A percentile compares a stretch with the other conserved stretches of the same genome.
Conservation (phyloP, 2,113 vertebrate genomes). For the Melanocharis versteri region DNA sequence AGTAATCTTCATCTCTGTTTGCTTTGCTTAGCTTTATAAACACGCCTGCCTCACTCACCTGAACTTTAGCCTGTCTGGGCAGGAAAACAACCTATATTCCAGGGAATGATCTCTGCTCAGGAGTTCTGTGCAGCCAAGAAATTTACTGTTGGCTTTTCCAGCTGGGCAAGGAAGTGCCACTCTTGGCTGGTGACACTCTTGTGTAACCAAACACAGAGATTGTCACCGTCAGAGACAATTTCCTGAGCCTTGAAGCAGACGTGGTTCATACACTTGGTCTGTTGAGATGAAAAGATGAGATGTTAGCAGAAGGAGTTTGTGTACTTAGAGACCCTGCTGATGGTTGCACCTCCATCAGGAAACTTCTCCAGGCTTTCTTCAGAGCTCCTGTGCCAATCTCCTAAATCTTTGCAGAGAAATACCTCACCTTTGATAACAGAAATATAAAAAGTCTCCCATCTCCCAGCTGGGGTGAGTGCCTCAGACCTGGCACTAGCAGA, state of each 20-base stretch:
- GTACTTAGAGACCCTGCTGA: not conserved
- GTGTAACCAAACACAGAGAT: not conserved
- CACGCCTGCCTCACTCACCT: not conserved
- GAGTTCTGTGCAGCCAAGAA: not conserved
- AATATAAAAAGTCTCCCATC: not conserved
- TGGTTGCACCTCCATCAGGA: not conserved
- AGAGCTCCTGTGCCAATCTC: not conserved
- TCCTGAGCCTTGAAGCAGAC: not conserved
- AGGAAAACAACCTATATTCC: not conserved
- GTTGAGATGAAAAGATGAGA: not conserved
- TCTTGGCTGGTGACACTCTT: not conserved
- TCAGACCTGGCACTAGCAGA: conserved; percentile 6
- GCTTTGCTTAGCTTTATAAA: conserved; percentile 4
- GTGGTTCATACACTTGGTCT: not conserved
- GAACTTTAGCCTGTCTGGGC: conserved; percentile 14
- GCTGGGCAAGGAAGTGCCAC: not conserved
- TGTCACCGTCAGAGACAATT: accelerated
- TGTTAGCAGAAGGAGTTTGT: not conserved
- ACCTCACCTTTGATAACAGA: not conserved
- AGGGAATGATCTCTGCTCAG: not conserved
- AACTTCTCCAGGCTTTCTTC: not conserved
- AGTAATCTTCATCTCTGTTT: conserved; percentile 14
- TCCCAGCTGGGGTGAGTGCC: not conserved
- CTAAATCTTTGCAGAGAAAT: not conserved
- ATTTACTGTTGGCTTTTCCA: not conserved